These are phyloP conservation scores for Athalia rosae DNA, from an alignment of 2,888 invertebrate species.

Conservation along the genomic window DNA sequence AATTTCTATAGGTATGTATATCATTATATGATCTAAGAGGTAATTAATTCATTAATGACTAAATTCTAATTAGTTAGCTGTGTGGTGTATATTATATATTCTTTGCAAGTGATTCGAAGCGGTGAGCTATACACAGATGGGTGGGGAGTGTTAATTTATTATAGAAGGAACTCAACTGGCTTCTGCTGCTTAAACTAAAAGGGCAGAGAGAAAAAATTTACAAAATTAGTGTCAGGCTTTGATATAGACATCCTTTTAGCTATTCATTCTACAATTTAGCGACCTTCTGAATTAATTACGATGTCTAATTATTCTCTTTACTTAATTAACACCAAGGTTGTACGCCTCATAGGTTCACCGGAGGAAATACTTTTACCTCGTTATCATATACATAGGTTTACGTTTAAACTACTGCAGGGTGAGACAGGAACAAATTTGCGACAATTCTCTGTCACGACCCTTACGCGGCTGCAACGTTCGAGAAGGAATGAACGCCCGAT, in stretches of 20 bases:
- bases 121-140: slow-evolving; percentile 12
- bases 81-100: not conserved
- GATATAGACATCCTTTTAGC: not conserved
- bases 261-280: not conserved
- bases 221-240: slow-evolving; percentile 24
- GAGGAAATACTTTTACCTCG: no score
- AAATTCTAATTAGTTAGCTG: not conserved
- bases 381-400: no score
- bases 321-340: not conserved
- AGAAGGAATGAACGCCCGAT: not conserved
- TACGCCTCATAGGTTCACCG: no score
- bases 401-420: not conserved
- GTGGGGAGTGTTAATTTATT: slow-evolving; percentile 13
- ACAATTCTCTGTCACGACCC: not conserved
- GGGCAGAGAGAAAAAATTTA: not conserved
- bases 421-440: not conserved
- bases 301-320: not conserved
- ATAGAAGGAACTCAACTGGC: slow-evolving; percentile 43
- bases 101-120: no score
- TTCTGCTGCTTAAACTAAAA: slow-evolving; percentile 43
- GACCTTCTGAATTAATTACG: not conserved
- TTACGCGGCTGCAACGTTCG: slow-evolving; percentile 34
- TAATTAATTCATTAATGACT: slow-evolving; percentile 3
- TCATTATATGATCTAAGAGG: not conserved
- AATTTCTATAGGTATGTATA: no score